Percentiles rank a stretch among this genome's conserved stretches.
phyloP scores from a whole-genome alignment of 1,140 invertebrate species.

The Hirudo medicinalis region DNA sequence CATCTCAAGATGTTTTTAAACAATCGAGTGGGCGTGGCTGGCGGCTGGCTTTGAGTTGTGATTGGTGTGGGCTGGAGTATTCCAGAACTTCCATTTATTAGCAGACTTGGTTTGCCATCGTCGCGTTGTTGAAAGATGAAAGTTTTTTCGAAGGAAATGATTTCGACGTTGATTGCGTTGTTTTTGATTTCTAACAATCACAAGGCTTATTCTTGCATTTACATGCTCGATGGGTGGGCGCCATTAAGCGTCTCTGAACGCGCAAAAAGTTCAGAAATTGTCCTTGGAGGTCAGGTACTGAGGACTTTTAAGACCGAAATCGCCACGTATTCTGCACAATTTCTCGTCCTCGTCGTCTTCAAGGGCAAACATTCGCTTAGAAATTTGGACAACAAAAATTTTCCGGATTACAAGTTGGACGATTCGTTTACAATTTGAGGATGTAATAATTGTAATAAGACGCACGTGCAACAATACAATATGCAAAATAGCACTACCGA shows the following conservation, averaged over 20 bases:
- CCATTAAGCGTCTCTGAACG: constrained; percentile 34
- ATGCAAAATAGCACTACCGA: too few species aligned
- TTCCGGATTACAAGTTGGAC: constrained; percentile 25
- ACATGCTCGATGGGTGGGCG: constrained; percentile 37
- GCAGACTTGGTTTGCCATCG: too few species aligned
- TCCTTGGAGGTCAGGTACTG: constrained; percentile 28
- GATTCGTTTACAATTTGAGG: constrained; percentile 10
- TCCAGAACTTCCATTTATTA: too few species aligned
- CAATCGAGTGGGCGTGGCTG: too few species aligned
- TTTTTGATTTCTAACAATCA: too few species aligned
- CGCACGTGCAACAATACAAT: too few species aligned
- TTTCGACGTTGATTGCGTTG: too few species aligned
- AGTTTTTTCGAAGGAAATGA: too few species aligned
- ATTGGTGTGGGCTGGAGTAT: too few species aligned
- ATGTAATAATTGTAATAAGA: not conserved
- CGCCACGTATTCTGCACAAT: constrained; percentile 32
- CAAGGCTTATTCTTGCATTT: constrained; percentile 28
- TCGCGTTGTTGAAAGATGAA: too few species aligned
- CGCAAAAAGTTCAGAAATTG: constrained; percentile 32
- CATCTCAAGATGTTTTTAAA: too few species aligned
- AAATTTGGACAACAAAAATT: constrained; percentile 13
- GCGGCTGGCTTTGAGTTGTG: too few species aligned
- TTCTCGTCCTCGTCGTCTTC: constrained; percentile 30
- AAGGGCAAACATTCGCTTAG: constrained; percentile 26
- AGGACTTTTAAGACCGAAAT: constrained; percentile 30